Evolutionary conservation across 2,113 vertebrate genomes (phyloP).

Genomic region (Xiphophorus couchianus): DNA sequence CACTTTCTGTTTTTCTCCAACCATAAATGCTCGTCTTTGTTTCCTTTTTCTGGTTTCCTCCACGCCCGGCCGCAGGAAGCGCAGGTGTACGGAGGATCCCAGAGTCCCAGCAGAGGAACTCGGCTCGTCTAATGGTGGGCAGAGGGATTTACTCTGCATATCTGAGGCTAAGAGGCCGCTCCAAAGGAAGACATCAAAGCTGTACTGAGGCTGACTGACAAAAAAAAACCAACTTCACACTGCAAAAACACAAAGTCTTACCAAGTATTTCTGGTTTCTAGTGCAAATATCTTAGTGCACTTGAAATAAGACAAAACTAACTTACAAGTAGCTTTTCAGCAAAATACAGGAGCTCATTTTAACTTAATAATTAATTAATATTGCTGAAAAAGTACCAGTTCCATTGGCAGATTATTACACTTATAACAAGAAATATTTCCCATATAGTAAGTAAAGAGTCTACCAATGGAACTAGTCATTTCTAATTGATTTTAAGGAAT

Average conservation of each 20-base stretch:
- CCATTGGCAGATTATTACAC: too few relatives aligned
- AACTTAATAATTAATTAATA: too few relatives aligned
- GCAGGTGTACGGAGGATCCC: conserved; percentile 59
- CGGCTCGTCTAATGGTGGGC: conserved; percentile 18
- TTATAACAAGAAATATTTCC: too few relatives aligned
- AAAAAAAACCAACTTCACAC: conserved; percentile 36
- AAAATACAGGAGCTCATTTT: conserved; percentile 11
- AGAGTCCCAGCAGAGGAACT: conserved; percentile 35
- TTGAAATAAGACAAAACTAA: too few relatives aligned
- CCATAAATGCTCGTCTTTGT: conserved; percentile 32
- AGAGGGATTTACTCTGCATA: conserved; percentile 30
- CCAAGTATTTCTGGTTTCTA: too few relatives aligned
- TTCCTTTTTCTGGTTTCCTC: conserved; percentile 11
- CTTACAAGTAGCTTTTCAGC: background rate
- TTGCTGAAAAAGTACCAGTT: too few relatives aligned
- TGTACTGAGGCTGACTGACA: conserved; percentile 24
- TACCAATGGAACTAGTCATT: too few relatives aligned
- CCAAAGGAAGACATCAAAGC: conserved; percentile 29
- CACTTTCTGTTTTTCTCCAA: conserved; percentile 48
- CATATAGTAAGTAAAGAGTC: too few relatives aligned
- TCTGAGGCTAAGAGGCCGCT: conserved; percentile 23
- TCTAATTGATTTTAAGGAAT: too few relatives aligned
- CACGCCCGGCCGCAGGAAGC: conserved; percentile 24
- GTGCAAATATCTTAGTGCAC: too few relatives aligned
- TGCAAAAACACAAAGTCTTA: conserved; percentile 18